These are phyloP conservation scores for Venturia canescens DNA, from an alignment of 1,140 invertebrate genomes.

Conservation along the genomic window DNA sequence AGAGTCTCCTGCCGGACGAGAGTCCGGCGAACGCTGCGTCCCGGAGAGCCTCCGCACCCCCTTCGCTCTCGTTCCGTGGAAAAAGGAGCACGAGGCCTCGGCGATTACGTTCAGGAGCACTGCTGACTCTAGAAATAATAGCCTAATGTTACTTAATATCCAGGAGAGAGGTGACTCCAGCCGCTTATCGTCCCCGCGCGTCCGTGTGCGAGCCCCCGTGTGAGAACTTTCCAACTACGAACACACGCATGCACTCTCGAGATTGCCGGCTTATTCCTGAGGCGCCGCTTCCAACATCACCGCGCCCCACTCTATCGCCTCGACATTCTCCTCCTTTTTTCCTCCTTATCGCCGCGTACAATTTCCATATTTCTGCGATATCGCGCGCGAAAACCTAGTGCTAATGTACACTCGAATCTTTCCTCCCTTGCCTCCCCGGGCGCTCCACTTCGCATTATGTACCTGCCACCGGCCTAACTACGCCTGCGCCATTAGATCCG, in stretches of 20 bases:
- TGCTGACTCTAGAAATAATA: slow-evolving; percentile 62
- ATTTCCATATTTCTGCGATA: slow-evolving; percentile 47
- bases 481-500: too few relatives aligned
- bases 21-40: slow-evolving; percentile 51
- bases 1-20: slow-evolving; percentile 47
- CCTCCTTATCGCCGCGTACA: slow-evolving; percentile 39
- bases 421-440: slow-evolving; percentile 16
- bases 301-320: neutral
- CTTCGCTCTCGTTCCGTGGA: slow-evolving; percentile 12
- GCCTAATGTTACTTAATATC: slow-evolving; percentile 65
- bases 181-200: slow-evolving; percentile 27
- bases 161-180: slow-evolving; percentile 47
- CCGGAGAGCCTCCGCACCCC: slow-evolving; percentile 50
- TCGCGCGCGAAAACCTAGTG: slow-evolving; percentile 39
- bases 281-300: slow-evolving; percentile 39
- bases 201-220: slow-evolving; percentile 22
- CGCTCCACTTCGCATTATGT: too few relatives aligned
- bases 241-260: neutral
- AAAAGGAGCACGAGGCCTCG: slow-evolving; percentile 51
- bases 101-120: slow-evolving; percentile 40
- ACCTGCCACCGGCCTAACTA: too few relatives aligned
- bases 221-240: neutral
- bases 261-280: slow-evolving; percentile 21
- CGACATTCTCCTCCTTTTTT: slow-evolving; percentile 1
- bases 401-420: slow-evolving; percentile 25